Conservation (phyloP, 1,140 invertebrate species). For the Macrotrachela quadricornifera region DNA sequence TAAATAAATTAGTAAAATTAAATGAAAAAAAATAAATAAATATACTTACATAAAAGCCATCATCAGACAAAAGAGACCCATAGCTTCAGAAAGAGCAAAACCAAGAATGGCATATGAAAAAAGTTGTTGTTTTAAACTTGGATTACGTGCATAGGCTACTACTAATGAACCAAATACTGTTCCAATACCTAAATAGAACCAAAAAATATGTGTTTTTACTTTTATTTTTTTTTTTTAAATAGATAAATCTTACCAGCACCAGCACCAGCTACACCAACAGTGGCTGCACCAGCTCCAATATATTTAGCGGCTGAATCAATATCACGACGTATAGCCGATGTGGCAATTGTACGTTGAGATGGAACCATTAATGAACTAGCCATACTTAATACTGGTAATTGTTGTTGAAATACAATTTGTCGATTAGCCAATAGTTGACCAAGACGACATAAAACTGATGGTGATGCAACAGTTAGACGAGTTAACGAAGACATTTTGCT, state of each 20-base stretch:
- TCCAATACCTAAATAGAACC: slow-evolving; percentile 87
- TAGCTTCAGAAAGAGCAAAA: slow-evolving; percentile 97
- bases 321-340: slow-evolving; percentile 65
- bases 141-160: slow-evolving; percentile 92
- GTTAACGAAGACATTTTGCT: too few species aligned
- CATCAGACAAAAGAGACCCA: slow-evolving; percentile 99
- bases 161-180: slow-evolving; percentile 96
- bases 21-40: too few species aligned
- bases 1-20: too few species aligned
- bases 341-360: slow-evolving; percentile 21
- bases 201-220: too few species aligned
- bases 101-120: slow-evolving; percentile 98
- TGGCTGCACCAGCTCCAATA: slow-evolving; percentile 97
- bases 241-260: slow-evolving; percentile 35
- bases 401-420: too few species aligned
- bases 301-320: slow-evolving; percentile 99
- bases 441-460: too few species aligned
- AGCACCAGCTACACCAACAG: slow-evolving; percentile 96
- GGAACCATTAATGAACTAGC: too few species aligned
- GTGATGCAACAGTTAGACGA: too few species aligned
- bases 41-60: slow-evolving; percentile 72
- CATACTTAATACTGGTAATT: too few species aligned
- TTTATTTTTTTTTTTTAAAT: too few species aligned
- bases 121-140: slow-evolving; percentile 86
- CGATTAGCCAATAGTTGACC: too few species aligned